Evolutionary conservation across 2,888 invertebrate genomes (phyloP).

Genomic region (Tubiluchus corallicola): DNA sequence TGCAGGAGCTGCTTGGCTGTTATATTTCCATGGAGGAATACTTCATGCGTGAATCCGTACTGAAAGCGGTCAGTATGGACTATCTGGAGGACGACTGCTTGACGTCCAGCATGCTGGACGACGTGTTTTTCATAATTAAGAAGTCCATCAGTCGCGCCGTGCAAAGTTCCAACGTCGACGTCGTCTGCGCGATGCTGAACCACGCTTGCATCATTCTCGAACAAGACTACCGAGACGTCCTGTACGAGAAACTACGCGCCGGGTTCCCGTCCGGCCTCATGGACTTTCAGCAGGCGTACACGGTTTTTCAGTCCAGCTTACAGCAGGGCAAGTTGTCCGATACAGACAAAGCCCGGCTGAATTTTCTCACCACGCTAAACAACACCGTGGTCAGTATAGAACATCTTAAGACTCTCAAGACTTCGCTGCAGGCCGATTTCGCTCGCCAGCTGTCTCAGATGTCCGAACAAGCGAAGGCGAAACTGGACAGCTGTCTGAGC

Average conservation of each 20-base stretch:
- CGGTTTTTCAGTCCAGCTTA: slow-evolving; percentile 53
- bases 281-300: slow-evolving; percentile 48
- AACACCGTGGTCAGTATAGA: slow-evolving; percentile 80
- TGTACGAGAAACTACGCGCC: slow-evolving; percentile 50
- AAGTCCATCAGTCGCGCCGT: slow-evolving; percentile 87
- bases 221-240: slow-evolving; percentile 53
- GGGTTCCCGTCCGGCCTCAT: slow-evolving; percentile 43
- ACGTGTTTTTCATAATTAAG: slow-evolving; percentile 87
- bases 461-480: slow-evolving; percentile 43
- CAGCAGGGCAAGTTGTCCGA: slow-evolving; percentile 48
- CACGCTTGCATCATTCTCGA: slow-evolving; percentile 73
- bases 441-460: slow-evolving; percentile 34
- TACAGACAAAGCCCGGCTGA: slow-evolving; percentile 11
- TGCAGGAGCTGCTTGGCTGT: slow-evolving; percentile 46
- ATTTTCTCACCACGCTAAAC: slow-evolving; percentile 53
- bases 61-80: slow-evolving; percentile 70
- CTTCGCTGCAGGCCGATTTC: slow-evolving; percentile 50
- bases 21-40: slow-evolving; percentile 83
- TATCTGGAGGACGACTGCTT: slow-evolving; percentile 34
- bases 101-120: slow-evolving; percentile 84
- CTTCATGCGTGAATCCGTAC: slow-evolving; percentile 82
- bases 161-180: slow-evolving; percentile 76
- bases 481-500: slow-evolving; percentile 37
- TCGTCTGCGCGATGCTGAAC: slow-evolving; percentile 87
- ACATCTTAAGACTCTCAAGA: slow-evolving; percentile 66